These are phyloP conservation scores for Porites lutea DNA, from an alignment of 64 coral and sea anemone genomes.

Conservation along the genomic window DNA sequence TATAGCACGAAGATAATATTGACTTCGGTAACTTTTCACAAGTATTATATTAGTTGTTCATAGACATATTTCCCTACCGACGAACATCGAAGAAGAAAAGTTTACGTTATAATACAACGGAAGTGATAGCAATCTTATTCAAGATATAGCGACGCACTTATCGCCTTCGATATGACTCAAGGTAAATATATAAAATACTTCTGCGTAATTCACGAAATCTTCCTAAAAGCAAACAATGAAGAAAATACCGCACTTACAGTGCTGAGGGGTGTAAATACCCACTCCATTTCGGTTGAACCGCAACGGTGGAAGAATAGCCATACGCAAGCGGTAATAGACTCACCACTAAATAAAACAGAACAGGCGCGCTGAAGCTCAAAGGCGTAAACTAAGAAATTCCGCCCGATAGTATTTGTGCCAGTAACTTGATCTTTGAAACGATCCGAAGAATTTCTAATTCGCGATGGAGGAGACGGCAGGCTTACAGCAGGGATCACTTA, in stretches of 20 bases:
- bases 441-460: slow-evolving; percentile 40
- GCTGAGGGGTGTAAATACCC: not conserved
- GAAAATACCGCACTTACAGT: slow-evolving; percentile 1
- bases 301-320: not conserved
- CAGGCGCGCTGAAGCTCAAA: not conserved
- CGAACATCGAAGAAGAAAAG: no score
- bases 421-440: slow-evolving; percentile 45
- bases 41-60: no score
- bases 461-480: not conserved
- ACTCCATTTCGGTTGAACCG: slow-evolving; percentile 4
- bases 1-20: no score
- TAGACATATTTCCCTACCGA: no score
- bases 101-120: not conserved
- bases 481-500: not conserved
- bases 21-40: no score
- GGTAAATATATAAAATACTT: slow-evolving; percentile 23
- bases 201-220: not conserved
- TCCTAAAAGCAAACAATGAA: not conserved
- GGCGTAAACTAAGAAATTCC: not conserved
- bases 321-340: slow-evolving; percentile 9
- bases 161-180: slow-evolving; percentile 1
- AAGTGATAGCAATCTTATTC: slow-evolving; percentile 19
- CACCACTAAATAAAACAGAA: not conserved
- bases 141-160: not conserved
- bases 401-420: not conserved